Conservation (phyloP, 2,888 invertebrate species). For the Pyrocoelia pectoralis region DNA sequence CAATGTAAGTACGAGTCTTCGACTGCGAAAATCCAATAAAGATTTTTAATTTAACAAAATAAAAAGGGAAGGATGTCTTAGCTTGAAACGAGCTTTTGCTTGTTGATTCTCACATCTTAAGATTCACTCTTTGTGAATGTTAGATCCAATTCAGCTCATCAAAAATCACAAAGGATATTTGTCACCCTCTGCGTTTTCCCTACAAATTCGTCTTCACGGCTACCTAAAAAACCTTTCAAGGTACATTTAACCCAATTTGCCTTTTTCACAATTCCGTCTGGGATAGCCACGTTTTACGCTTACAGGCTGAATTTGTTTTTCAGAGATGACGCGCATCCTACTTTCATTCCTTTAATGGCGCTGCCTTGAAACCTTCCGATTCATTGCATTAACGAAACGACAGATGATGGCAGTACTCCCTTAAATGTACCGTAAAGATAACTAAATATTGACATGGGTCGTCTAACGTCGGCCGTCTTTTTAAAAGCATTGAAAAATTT, state of each 20-base stretch:
- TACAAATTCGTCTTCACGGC: constrained; percentile 35
- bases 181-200: constrained; percentile 33
- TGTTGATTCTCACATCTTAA: constrained; percentile 27
- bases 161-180: constrained; percentile 39
- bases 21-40: constrained; percentile 30
- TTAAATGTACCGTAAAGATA: constrained; percentile 35
- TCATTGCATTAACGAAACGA: constrained; percentile 35
- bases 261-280: constrained; percentile 38
- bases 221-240: constrained; percentile 40
- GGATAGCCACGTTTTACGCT: constrained; percentile 39
- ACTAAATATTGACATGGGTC: constrained; percentile 28
- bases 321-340: constrained; percentile 28
- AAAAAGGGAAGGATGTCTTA: constrained; percentile 8
- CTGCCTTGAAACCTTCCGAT: constrained; percentile 33
- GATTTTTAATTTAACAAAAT: constrained; percentile 30
- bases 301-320: constrained; percentile 34
- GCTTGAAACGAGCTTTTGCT: not conserved
- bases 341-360: constrained; percentile 33
- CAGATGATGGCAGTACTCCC: constrained; percentile 33
- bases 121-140: constrained; percentile 28
- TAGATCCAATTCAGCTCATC: constrained; percentile 32
- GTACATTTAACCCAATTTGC: constrained; percentile 43
- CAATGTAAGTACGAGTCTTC: constrained; percentile 9
- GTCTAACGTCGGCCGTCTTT: not conserved
- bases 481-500: not conserved